phyloP scores from a whole-genome alignment of 2,797 vertebrate genomes.

The Aselliscus stoliczkanus region DNA sequence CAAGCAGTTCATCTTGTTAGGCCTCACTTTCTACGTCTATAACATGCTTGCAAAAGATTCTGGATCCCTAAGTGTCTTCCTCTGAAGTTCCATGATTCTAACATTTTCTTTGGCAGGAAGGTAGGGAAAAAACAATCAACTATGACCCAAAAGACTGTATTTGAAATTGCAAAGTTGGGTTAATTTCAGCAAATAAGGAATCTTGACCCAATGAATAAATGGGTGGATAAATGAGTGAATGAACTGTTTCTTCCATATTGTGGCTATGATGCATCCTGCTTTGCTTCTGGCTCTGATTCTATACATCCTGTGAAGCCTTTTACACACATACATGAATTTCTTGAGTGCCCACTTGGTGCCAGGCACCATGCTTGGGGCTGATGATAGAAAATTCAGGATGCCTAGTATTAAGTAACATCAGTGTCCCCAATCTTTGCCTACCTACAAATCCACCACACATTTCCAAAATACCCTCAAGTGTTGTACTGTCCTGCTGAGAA shows the following conservation, averaged over 20 bases:
- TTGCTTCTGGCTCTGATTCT: not conserved
- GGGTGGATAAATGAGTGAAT: not conserved
- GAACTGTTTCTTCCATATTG: not conserved
- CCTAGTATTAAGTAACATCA: not conserved
- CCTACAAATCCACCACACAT: not conserved
- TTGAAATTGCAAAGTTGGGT: not conserved
- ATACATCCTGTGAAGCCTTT: not conserved
- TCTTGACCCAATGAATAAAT: not conserved
- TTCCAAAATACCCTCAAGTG: not conserved
- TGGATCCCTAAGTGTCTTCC: not conserved
- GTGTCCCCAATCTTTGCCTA: not conserved
- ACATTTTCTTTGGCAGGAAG: not conserved
- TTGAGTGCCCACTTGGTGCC: not conserved
- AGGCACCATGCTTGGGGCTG: not conserved
- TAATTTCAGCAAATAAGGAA: not conserved
- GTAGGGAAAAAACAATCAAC: not conserved
- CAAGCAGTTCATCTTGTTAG: not conserved
- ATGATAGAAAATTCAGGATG: not conserved
- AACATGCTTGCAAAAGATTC: not conserved
- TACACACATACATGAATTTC: not conserved
- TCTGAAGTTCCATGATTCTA: not conserved
- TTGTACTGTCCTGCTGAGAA: not conserved
- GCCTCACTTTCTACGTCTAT: not conserved
- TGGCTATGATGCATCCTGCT: not conserved
- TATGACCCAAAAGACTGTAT: not conserved